Conservation (phyloP, 2,888 invertebrate genomes). For the Callyntrura guangdongensis region DNA sequence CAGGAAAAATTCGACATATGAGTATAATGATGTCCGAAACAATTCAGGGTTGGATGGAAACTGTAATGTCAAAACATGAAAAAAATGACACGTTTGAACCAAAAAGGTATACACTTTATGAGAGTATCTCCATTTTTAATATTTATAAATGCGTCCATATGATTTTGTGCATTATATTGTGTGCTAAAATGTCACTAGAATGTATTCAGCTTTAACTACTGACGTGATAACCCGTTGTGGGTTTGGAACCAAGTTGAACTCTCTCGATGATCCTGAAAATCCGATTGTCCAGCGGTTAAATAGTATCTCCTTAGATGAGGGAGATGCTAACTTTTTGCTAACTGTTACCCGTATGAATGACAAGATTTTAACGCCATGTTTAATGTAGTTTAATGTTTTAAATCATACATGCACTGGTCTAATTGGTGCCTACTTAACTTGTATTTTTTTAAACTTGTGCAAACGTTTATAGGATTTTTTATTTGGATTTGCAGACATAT, state of each 20-base stretch:
- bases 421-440: background rate
- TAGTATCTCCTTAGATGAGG: slow-evolving; percentile 49
- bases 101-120: slow-evolving; percentile 58
- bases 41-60: slow-evolving; percentile 63
- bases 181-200: slow-evolving; percentile 33
- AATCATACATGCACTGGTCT: too few species aligned
- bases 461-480: too few species aligned
- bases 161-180: background rate
- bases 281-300: slow-evolving; percentile 62
- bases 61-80: slow-evolving; percentile 10
- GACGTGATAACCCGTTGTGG: slow-evolving; percentile 80
- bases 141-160: too few species aligned
- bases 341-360: slow-evolving; percentile 69
- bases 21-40: slow-evolving; percentile 77
- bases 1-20: slow-evolving; percentile 80
- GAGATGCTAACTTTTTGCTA: slow-evolving; percentile 65
- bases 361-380: too few species aligned
- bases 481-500: slow-evolving; percentile 75
- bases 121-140: too few species aligned
- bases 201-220: slow-evolving; percentile 73
- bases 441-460: too few species aligned
- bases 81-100: slow-evolving; percentile 53
- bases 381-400: too few species aligned
- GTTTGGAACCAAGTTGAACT: slow-evolving; percentile 78
- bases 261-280: slow-evolving; percentile 77